Conservation (phyloP, 2,113 vertebrate genomes). For the Pristiophorus japonicus region DNA sequence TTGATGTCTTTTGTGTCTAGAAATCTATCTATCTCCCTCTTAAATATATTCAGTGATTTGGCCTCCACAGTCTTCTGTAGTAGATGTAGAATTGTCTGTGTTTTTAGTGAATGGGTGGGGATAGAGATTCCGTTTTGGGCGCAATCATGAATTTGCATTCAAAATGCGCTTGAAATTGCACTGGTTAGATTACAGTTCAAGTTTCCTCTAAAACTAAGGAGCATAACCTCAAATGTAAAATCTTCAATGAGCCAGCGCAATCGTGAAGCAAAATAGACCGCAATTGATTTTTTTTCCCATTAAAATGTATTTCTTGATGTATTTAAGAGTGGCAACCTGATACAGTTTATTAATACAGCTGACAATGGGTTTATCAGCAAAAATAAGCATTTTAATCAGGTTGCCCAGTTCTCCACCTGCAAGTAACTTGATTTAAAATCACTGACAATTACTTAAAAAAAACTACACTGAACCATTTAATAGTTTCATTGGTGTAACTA, state of each 20-base stretch:
- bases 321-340: not conserved
- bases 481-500: not conserved
- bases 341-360: too few relatives aligned
- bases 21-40: too few relatives aligned
- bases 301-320: not conserved
- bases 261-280: not conserved
- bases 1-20: too few relatives aligned
- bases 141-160: not conserved
- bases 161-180: not conserved
- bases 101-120: not conserved
- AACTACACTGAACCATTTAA: not conserved
- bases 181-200: not conserved
- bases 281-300: not conserved
- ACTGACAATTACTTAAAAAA: not conserved
- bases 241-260: not conserved
- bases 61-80: too few relatives aligned
- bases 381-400: not conserved
- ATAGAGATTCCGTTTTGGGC: not conserved
- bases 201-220: not conserved
- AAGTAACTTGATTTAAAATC: not conserved
- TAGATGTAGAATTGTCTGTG: not conserved
- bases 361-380: not conserved
- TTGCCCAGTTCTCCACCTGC: not conserved
- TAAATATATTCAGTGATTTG: too few relatives aligned
- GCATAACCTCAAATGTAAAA: not conserved